These are phyloP conservation scores for Entomyzon cyanotis DNA, from an alignment of 2,113 vertebrate species.

Conservation along the genomic window DNA sequence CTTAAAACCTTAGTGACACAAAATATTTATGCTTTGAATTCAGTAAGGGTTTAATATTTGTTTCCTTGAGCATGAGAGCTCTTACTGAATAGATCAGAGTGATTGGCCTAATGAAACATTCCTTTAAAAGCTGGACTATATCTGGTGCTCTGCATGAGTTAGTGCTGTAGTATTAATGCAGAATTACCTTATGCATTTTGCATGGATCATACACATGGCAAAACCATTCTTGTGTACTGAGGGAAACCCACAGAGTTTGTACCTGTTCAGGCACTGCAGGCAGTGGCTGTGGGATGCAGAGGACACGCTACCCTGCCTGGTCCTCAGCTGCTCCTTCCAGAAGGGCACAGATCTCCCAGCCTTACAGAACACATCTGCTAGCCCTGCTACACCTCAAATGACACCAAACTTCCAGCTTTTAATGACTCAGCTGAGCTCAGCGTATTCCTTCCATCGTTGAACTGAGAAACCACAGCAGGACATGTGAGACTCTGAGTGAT, in stretches of 20 bases:
- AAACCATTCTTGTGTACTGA: background rate
- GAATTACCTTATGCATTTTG: background rate
- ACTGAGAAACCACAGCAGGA: background rate
- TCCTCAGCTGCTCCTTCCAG: background rate
- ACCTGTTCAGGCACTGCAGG: background rate
- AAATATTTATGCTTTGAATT: background rate
- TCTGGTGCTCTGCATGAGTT: accelerated
- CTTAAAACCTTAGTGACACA: background rate
- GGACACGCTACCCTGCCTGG: background rate
- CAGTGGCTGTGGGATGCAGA: background rate
- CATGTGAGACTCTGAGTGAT: background rate
- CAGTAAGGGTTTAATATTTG: background rate
- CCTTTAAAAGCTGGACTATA: background rate
- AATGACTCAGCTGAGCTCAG: background rate
- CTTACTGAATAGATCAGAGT: background rate
- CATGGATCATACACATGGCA: accelerated
- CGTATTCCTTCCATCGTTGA: background rate
- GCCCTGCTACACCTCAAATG: background rate
- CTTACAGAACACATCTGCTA: background rate
- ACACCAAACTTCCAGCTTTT: background rate
- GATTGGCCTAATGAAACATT: background rate
- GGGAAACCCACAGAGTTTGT: background rate
- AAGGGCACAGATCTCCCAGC: background rate
- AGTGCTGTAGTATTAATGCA: background rate
- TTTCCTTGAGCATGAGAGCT: background rate